Evolutionary conservation across 2,888 invertebrate species (phyloP).

Genomic region (Drosophila heteroneura): DNA sequence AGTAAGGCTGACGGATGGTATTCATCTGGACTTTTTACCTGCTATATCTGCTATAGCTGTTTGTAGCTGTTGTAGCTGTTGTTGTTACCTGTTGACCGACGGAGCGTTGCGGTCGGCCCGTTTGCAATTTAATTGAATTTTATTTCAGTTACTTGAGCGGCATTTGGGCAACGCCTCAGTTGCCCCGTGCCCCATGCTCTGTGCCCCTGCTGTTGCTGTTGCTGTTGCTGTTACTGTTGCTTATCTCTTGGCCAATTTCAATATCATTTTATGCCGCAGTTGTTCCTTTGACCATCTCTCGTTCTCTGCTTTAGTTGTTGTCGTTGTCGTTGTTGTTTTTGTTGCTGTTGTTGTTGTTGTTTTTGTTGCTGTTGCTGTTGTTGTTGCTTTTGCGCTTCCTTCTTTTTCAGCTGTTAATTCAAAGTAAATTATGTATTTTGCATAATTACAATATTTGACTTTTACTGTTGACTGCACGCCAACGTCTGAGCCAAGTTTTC

Average conservation of each 20-base stretch:
- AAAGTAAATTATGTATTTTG: slow-evolving; percentile 80
- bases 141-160: slow-evolving; percentile 70
- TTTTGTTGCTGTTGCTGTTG: not conserved
- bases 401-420: slow-evolving; percentile 77
- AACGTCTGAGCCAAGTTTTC: slow-evolving; percentile 16
- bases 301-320: slow-evolving; percentile 11
- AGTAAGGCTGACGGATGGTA: slow-evolving; percentile 38
- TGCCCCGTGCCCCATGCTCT: slow-evolving; percentile 10
- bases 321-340: not conserved
- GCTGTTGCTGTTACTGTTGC: slow-evolving; percentile 19
- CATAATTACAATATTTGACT: slow-evolving; percentile 80
- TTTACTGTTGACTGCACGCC: slow-evolving; percentile 77
- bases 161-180: slow-evolving; percentile 72
- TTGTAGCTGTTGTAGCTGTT: not conserved
- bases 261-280: slow-evolving; percentile 50
- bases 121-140: slow-evolving; percentile 77
- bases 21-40: slow-evolving; percentile 39
- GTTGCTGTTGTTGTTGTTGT: slow-evolving; percentile 3
- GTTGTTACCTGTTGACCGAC: slow-evolving; percentile 56
- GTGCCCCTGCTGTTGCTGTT: slow-evolving; percentile 8
- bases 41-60: too few species aligned
- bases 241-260: slow-evolving; percentile 61
- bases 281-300: slow-evolving; percentile 21
- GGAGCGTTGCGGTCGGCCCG: slow-evolving; percentile 63
- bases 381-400: slow-evolving; percentile 32